Percentiles rank a stretch among this genome's conserved stretches.
Evolutionary conservation across 1,140 invertebrate genomes (phyloP).

Genomic region (Adelges cooleyi): DNA sequence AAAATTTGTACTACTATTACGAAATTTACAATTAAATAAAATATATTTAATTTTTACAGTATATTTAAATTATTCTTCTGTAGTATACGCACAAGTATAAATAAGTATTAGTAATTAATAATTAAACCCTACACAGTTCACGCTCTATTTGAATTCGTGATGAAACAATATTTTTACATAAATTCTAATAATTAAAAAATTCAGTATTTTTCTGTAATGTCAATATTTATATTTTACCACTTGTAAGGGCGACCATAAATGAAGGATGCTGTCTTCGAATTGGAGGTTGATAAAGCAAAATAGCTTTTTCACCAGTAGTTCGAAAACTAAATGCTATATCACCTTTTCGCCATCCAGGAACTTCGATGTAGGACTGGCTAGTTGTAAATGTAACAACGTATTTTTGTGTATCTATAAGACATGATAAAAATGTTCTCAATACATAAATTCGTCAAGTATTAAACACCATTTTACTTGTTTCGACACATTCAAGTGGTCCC

Average conservation of each 20-base stretch:
- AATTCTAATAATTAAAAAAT: too few relatives aligned
- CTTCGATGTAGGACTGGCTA: constrained; percentile 79
- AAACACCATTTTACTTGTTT: constrained; percentile 55
- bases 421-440: constrained; percentile 13
- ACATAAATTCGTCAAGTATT: neutral
- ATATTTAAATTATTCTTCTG: too few relatives aligned
- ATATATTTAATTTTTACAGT: too few relatives aligned
- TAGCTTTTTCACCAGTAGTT: constrained; percentile 77
- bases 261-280: constrained; percentile 77
- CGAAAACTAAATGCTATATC: constrained; percentile 86
- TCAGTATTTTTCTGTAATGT: too few relatives aligned
- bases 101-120: too few relatives aligned
- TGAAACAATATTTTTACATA: too few relatives aligned
- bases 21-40: too few relatives aligned
- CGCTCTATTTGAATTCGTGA: too few relatives aligned
- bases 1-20: too few relatives aligned
- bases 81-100: too few relatives aligned
- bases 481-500: constrained; percentile 82
- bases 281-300: constrained; percentile 79
- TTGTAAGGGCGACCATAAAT: constrained; percentile 76
- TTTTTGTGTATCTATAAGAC: constrained; percentile 68
- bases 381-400: constrained; percentile 89
- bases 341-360: constrained; percentile 80
- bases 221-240: constrained; percentile 46
- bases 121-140: too few relatives aligned